Conservation (phyloP, 2,888 invertebrate genomes). For the Caenorhabditis macrosperma region DNA sequence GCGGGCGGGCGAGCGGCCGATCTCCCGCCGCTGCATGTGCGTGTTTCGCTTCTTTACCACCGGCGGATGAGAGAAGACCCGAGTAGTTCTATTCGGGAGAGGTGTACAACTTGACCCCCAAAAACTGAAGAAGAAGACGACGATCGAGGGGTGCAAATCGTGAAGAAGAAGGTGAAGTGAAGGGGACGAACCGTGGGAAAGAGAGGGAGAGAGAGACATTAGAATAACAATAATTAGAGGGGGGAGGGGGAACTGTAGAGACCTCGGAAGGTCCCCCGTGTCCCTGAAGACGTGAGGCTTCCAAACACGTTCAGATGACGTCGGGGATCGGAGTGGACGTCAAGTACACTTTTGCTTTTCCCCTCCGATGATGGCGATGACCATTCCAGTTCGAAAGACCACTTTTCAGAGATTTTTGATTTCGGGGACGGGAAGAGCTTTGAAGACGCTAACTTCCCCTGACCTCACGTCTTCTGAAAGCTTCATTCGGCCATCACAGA, state of each 20-base stretch:
- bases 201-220: conserved; percentile 14
- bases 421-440: too few relatives aligned
- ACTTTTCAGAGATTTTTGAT: background rate
- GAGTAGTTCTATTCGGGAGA: conserved; percentile 23
- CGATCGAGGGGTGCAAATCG: conserved; percentile 1
- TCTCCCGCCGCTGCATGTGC: conserved; percentile 8
- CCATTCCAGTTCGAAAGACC: background rate
- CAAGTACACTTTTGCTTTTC: background rate
- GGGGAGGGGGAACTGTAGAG: too few relatives aligned
- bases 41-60: conserved; percentile 32
- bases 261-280: conserved; percentile 6
- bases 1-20: background rate
- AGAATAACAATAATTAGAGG: conserved; percentile 17
- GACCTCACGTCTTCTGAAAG: background rate
- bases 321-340: background rate
- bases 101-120: conserved; percentile 57
- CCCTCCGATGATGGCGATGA: background rate
- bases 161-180: conserved; percentile 23
- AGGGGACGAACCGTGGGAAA: conserved; percentile 7
- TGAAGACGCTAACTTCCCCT: too few relatives aligned
- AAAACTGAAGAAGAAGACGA: conserved; percentile 28
- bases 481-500: too few relatives aligned
- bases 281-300: background rate
- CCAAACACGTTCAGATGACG: background rate
- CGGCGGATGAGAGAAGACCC: conserved; percentile 25